phyloP scores from a whole-genome alignment of 1,140 invertebrate species.

The Cherax quadricarinatus region DNA sequence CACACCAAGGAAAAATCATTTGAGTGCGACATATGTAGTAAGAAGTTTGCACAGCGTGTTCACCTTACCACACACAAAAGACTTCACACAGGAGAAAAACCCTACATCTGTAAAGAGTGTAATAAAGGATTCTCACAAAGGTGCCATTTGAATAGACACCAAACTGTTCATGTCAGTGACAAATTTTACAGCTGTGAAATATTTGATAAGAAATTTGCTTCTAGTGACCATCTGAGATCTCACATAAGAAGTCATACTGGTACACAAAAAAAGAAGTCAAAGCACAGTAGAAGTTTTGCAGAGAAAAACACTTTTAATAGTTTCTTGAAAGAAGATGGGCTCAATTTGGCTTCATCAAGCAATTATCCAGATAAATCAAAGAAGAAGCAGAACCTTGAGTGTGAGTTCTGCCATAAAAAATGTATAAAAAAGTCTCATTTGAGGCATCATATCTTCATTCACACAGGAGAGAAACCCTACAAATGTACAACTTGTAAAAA shows the following conservation, averaged over 20 bases:
- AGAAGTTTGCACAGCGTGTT: conserved; percentile 39
- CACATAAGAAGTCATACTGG: not conserved
- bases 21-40: conserved; percentile 4
- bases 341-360: not conserved
- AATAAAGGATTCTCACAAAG: conserved; percentile 3
- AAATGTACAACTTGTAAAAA: not conserved
- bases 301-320: not conserved
- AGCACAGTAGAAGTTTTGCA: not conserved
- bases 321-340: not conserved
- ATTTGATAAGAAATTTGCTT: not conserved
- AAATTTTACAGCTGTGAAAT: not conserved
- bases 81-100: conserved; percentile 35
- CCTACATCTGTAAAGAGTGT: conserved; percentile 19
- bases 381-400: not conserved
- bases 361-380: not conserved
- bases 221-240: not conserved
- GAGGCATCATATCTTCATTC: conserved; percentile 4
- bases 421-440: conserved; percentile 2
- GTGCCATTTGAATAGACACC: conserved; percentile 22
- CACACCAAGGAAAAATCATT: conserved; percentile 29
- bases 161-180: not conserved
- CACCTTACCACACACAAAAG: conserved; percentile 39
- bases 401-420: conserved; percentile 15
- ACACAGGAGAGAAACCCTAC: conserved; percentile 29
- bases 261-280: not conserved